Evolutionary conservation across 2,888 invertebrate genomes (phyloP), one percentile per base, ranked within the genome.

Genomic region (Anthrax anthrax): DNA sequence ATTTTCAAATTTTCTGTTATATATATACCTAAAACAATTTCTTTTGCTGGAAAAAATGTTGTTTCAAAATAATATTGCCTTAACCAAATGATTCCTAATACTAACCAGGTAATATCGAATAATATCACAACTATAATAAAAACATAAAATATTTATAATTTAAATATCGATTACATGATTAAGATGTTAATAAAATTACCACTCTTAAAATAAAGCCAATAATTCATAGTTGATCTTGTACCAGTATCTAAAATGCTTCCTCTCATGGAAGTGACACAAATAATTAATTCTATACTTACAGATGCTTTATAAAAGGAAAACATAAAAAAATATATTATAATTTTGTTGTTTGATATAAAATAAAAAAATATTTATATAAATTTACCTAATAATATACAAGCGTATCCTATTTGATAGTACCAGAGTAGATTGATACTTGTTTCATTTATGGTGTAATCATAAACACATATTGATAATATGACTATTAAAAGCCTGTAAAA

Each of bases 231-330:
- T 54, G 78, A 72, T 48, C 88, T 72, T 13, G 80, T 79, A 38
- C 75, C 73, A n/a, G 80, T 79, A 60, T 85, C 80, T 56, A 88
- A 72, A 57, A 88, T 87, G 60, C 83, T 81, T 49, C 88, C 88
- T 52, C 84, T 72, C 69, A 84, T 77, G 51, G 86, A 83, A 52
- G 85, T 75, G 58, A 79, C 71, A 59, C 82, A 81, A 57, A 87
- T 80, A 56, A 75, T 73, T 50, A 78, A 70, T 67, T 88, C 88
- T 55, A 82, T 70, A 51, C 77, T 63, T 70, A 79, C 72, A 50
- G 76, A 77, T 55, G 69, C 74, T 70, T 56, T 39, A 49, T n/a
- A 50, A 44, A 38, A 9, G 34, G 29, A 16, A 14, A 29, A 39
- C 27, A 10, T 37, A 37, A 38, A n/a, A n/a, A n/a, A n/a, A n/a